Evolutionary conservation across 2,797 vertebrate genomes (phyloP).

Genomic region (Oryzias dopingdopingensis): DNA sequence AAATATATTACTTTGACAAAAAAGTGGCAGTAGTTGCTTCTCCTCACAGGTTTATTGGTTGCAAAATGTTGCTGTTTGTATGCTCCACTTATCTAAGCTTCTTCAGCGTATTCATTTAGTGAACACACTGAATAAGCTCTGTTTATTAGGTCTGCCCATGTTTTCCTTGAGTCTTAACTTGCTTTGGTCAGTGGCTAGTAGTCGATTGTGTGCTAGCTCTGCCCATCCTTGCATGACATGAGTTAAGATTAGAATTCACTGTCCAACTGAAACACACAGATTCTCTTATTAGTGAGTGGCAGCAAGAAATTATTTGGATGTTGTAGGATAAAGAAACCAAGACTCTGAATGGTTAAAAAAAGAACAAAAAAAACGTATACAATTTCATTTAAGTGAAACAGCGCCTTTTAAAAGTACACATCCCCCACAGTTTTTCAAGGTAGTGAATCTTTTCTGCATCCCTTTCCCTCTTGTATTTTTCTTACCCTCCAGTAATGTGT

Average conservation of each 20-base stretch:
- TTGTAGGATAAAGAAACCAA: slow-evolving; percentile 66
- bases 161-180: slow-evolving; percentile 57
- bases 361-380: slow-evolving; percentile 18
- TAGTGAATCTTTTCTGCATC: slow-evolving; percentile 5
- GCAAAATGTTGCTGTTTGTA: no score
- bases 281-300: slow-evolving; percentile 48
- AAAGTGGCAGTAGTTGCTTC: no score
- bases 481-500: slow-evolving; percentile 7
- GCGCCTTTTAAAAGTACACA: slow-evolving; percentile 58
- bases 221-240: slow-evolving; percentile 67
- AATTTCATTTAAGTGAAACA: slow-evolving; percentile 46
- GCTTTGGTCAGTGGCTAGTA: slow-evolving; percentile 55
- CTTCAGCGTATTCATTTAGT: slow-evolving; percentile 35
- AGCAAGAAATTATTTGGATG: slow-evolving; percentile 69
- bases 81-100: slow-evolving; percentile 15
- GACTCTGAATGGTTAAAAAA: slow-evolving; percentile 25
- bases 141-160: slow-evolving; percentile 55
- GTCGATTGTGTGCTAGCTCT: slow-evolving; percentile 58
- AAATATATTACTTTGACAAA: no score
- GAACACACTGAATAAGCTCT: slow-evolving; percentile 37
- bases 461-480: slow-evolving; percentile 12
- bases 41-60: no score
- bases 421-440: slow-evolving; percentile 25
- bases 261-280: slow-evolving; percentile 59
- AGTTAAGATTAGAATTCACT: slow-evolving; percentile 65